Conservation (phyloP, 2,888 invertebrate genomes). For the Apotomis capreana region DNA sequence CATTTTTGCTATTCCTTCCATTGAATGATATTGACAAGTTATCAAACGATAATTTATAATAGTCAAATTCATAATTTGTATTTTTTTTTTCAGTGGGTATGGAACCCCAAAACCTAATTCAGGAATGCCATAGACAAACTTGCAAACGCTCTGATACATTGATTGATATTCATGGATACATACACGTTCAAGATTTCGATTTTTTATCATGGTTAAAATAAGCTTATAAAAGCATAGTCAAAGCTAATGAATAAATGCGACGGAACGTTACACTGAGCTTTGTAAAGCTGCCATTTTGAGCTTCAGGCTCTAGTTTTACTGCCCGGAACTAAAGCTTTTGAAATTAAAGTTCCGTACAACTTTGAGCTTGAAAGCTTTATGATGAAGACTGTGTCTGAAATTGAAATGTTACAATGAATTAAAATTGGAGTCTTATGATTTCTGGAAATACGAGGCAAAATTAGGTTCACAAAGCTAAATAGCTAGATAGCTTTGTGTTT, state of each 20-base stretch:
- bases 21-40: too few species aligned
- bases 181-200: too few species aligned
- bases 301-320: slow-evolving; percentile 28
- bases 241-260: slow-evolving; percentile 29
- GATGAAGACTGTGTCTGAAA: slow-evolving; percentile 1
- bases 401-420: background rate
- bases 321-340: slow-evolving; percentile 28
- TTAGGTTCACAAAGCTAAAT: too few species aligned
- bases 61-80: too few species aligned
- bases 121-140: too few species aligned
- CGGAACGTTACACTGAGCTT: slow-evolving; percentile 16
- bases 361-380: slow-evolving; percentile 31
- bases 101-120: too few species aligned
- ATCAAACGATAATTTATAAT: too few species aligned
- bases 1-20: too few species aligned
- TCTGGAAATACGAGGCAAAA: background rate
- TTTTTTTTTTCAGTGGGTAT: too few species aligned
- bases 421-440: background rate
- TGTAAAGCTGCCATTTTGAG: slow-evolving; percentile 25
- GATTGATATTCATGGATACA: too few species aligned
- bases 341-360: slow-evolving; percentile 36
- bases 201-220: slow-evolving; percentile 2
- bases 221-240: background rate
- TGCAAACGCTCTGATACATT: too few species aligned
- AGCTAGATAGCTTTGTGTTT: too few species aligned